Evolutionary conservation across 2,888 invertebrate genomes (phyloP), one percentile per base, ranked within the genome.

Genomic region (Microctonus hyperodae): DNA sequence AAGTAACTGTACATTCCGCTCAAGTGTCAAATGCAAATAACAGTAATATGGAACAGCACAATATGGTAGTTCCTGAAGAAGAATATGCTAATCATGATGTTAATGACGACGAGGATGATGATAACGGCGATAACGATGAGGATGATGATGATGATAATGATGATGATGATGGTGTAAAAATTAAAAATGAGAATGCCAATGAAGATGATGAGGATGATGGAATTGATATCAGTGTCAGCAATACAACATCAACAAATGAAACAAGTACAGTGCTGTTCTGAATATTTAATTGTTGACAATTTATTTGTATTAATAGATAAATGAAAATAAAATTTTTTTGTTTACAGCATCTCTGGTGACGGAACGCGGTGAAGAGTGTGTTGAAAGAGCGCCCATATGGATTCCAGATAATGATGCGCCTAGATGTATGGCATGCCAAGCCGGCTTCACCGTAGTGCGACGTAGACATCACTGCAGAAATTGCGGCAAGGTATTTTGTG

Each of bases 391-490:
- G 0, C 97, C 97, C 0, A 90, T 92, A 63, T 98, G 98, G 98
- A 92, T 98, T 69, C 98, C 98, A 0, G 97, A 98, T 85, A 92
- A 94, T 67, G 91, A 94, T 72, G 95, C 95, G 44, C 93, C 95
- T 0, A 89, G 92, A 65, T 99, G 98, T 85, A 97, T 96, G 92
- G 91, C 95, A 40, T 99, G 99, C 84, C 89, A 90, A 68, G 91
- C 93, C 20, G 91, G 91, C 75, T 99, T 99, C 86, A 98, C 97
- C 3, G 94, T 98, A 72, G 94, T 99, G 76, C 90, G 98, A 48
- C 89, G 98, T 20, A 87, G 98, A 10, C 98, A 99, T 84, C 98
- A 98, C 85, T 98, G 98, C 83, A 88, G 98, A 75, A 97, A 97
- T 85, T 99, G 98, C 85, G 98, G 98, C 84, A 91, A 95, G 88